Evolutionary conservation across 1,140 invertebrate species (phyloP).

Genomic region (Wasmannia auropunctata): DNA sequence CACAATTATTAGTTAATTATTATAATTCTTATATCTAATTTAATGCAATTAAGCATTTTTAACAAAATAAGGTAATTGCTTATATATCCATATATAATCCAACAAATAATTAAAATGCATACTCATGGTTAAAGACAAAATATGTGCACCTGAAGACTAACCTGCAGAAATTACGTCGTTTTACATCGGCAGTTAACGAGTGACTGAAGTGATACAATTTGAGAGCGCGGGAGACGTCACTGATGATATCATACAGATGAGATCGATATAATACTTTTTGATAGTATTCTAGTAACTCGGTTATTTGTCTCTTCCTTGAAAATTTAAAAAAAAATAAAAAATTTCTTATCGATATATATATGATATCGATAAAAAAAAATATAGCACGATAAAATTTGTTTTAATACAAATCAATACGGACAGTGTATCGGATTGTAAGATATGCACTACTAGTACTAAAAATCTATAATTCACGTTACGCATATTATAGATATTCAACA

Average conservation of each 20-base stretch:
- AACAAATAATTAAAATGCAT: neutral
- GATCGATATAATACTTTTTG: neutral
- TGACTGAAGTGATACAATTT: slow-evolving; percentile 72
- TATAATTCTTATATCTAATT: neutral
- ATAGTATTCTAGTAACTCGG: neutral
- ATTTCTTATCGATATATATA: neutral
- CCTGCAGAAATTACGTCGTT: slow-evolving; percentile 62
- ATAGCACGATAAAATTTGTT: neutral
- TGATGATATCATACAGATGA: slow-evolving; percentile 77
- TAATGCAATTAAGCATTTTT: neutral
- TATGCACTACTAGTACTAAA: too few relatives aligned
- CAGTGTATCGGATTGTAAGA: too few relatives aligned
- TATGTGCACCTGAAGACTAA: slow-evolving; percentile 53
- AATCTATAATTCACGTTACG: too few relatives aligned
- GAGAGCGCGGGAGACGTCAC: slow-evolving; percentile 70
- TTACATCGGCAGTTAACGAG: slow-evolving; percentile 57
- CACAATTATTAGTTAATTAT: neutral
- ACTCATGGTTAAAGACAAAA: neutral
- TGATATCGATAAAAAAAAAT: too few relatives aligned
- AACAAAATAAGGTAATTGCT: neutral
- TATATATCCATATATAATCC: neutral
- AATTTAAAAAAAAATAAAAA: neutral
- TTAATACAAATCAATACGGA: neutral
- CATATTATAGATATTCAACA: too few relatives aligned
- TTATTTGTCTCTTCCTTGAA: neutral